Evolutionary conservation across 2,797 vertebrate species (phyloP).

Genomic region (Crypturellus tataupa): DNA sequence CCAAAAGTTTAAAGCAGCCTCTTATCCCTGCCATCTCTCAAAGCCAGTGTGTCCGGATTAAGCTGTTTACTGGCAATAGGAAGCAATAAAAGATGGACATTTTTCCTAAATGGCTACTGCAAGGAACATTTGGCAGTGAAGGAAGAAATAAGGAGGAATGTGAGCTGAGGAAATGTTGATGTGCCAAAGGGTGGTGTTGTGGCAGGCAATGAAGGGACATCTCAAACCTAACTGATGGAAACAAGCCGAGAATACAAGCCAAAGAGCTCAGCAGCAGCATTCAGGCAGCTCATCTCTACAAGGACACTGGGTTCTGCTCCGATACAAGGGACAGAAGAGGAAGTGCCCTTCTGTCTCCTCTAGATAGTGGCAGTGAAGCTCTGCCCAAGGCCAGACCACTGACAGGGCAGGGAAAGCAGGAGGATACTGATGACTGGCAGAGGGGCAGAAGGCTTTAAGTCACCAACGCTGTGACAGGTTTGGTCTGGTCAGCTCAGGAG

Average conservation of each 20-base stretch:
- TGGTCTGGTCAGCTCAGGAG: background rate
- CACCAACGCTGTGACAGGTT: background rate
- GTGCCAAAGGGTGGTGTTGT: background rate
- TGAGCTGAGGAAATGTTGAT: fast-evolving
- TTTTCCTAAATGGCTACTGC: background rate
- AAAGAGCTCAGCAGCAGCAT: fast-evolving
- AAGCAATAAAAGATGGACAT: background rate
- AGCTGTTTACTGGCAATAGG: background rate
- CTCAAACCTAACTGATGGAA: background rate
- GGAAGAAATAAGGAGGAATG: background rate
- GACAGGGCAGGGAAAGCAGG: background rate
- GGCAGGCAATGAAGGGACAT: background rate
- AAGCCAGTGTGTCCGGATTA: fast-evolving
- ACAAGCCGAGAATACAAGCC: background rate
- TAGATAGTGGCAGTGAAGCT: background rate
- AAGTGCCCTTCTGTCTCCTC: background rate
- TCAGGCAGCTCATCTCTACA: background rate
- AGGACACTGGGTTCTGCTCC: background rate
- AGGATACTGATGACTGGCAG: background rate
- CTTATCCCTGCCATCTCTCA: background rate
- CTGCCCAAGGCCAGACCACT: background rate
- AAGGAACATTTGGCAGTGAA: background rate
- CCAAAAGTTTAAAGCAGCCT: background rate
- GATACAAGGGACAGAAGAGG: background rate
- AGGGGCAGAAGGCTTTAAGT: background rate